These are phyloP conservation scores for Andrena haemorrhoa DNA, from an alignment of 2,888 invertebrate genomes.

Conservation along the genomic window DNA sequence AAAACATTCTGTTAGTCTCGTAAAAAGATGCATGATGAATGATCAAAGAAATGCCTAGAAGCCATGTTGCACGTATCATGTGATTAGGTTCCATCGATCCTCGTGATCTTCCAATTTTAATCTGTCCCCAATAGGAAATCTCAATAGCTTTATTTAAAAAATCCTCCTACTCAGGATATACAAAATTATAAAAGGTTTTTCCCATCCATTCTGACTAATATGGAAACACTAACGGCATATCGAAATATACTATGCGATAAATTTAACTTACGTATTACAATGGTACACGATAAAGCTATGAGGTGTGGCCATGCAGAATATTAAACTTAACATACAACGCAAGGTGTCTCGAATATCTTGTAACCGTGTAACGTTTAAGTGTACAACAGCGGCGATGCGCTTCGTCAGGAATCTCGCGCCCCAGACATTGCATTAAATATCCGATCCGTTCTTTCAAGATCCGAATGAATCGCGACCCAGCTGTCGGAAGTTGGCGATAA, in stretches of 20 bases:
- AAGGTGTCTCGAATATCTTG: constrained; percentile 54
- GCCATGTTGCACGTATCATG: neutral
- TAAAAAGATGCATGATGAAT: constrained; percentile 32
- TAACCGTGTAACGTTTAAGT: constrained; percentile 1
- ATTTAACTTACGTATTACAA: constrained; percentile 14
- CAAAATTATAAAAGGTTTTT: neutral
- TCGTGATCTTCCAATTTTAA: constrained; percentile 35
- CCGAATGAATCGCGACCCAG: neutral
- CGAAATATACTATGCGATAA: constrained; percentile 6
- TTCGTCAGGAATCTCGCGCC: neutral
- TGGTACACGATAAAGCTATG: constrained; percentile 33
- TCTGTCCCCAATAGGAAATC: neutral
- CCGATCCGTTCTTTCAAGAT: neutral
- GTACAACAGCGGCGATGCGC: neutral
- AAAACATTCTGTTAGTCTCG: constrained; percentile 45
- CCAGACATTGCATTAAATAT: neutral
- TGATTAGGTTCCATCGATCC: constrained; percentile 27
- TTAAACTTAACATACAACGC: constrained; percentile 27
- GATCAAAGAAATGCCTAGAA: constrained; percentile 31
- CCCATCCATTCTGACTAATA: constrained; percentile 11
- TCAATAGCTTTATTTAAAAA: neutral
- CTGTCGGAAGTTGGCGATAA: constrained; percentile 8
- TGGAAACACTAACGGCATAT: constrained; percentile 15
- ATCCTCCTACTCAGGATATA: neutral
- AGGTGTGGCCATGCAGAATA: constrained; percentile 50